A percentile compares a stretch with the other conserved stretches of the same genome.
phyloP scores from a whole-genome alignment of 2,113 vertebrate species.

The Plestiodon gilberti region DNA sequence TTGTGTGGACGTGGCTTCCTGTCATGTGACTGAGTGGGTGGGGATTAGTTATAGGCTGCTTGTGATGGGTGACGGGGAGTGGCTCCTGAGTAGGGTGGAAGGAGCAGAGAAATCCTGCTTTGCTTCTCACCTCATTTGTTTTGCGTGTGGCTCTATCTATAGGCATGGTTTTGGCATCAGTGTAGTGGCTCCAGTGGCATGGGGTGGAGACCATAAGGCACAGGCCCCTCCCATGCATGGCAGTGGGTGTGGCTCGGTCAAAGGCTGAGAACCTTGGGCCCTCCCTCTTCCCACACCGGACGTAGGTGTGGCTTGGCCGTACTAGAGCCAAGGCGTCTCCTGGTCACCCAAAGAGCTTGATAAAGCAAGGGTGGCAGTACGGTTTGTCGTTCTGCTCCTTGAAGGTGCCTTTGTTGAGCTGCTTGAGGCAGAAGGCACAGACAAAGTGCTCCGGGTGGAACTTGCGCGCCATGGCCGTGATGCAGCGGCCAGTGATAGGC shows the following conservation, averaged over 20 bases:
- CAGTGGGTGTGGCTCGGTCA: background rate
- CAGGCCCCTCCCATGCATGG: background rate
- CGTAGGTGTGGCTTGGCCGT: background rate
- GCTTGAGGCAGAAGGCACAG: slow-evolving; percentile 90
- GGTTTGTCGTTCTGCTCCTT: slow-evolving; percentile 91
- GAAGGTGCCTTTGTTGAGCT: slow-evolving; percentile 92
- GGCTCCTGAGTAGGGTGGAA: background rate
- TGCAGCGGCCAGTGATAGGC: slow-evolving; percentile 90
- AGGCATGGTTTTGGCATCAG: slow-evolving; percentile 12
- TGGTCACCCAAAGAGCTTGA: slow-evolving; percentile 83
- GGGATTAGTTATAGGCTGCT: background rate
- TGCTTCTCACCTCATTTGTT: background rate
- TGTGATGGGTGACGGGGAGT: background rate
- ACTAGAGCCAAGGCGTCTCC: background rate
- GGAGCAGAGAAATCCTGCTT: background rate
- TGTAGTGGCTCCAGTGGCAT: background rate
- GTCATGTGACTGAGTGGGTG: background rate
- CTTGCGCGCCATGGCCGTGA: slow-evolving; percentile 91
- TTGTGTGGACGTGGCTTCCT: background rate
- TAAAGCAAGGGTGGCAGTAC: slow-evolving; percentile 93
- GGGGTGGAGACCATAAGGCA: slow-evolving; percentile 17
- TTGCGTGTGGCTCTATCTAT: background rate
- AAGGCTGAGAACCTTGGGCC: background rate
- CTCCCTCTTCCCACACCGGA: background rate
- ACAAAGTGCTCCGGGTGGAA: slow-evolving; percentile 94